Evolutionary conservation across 2,113 vertebrate species (phyloP), one percentile per base, ranked within the genome.

Genomic region (Speoplatyrhinus poulsoni): DNA sequence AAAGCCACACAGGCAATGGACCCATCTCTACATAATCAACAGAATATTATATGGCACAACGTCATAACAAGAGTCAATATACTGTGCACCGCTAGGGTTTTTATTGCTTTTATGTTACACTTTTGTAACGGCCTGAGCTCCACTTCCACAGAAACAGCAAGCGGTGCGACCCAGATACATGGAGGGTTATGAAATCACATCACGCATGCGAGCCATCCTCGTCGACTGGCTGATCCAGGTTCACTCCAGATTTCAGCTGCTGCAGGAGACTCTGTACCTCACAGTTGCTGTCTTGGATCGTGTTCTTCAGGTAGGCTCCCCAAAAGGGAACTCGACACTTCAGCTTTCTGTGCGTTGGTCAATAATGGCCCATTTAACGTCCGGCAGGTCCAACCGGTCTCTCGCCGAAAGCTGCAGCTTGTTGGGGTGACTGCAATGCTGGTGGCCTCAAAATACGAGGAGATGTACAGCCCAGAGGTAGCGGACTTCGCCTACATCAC

Each of bases 201-300:
- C 91, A 0, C 91, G 92, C 0, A 99, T 99, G 98, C 91, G 97
- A 0, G 94, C 95, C 0, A 93, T 98, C 13, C 89, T 99, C n/a
- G 83, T 99, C 0, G 96, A 99, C 86, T 99, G 98, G 98, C 92
- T 99, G 15, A 91, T 99, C 53, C 95, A 98, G 79, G 96, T 99
- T 16, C 96, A 98, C 82, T 93, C 94, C 50, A 94, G 94, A 58
- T 99, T 99, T 79, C 92, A 92, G 75, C 94, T 99, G 59, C 86
- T 99, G 79, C 96, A 96, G 84, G 98, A 99, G 72, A 98, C 98
- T 0, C 91, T 99, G 60, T 99, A 96, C 78, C 94, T 99, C 94
- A 94, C 95, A 0, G 83, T 99, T 8, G 94, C 94, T 0, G 3
- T 98, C 69, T 89, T 99, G 69, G 98, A 99, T 69, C 95, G 96